Evolutionary conservation across 1,140 invertebrate species (phyloP).

Genomic region (Magallana angulata): DNA sequence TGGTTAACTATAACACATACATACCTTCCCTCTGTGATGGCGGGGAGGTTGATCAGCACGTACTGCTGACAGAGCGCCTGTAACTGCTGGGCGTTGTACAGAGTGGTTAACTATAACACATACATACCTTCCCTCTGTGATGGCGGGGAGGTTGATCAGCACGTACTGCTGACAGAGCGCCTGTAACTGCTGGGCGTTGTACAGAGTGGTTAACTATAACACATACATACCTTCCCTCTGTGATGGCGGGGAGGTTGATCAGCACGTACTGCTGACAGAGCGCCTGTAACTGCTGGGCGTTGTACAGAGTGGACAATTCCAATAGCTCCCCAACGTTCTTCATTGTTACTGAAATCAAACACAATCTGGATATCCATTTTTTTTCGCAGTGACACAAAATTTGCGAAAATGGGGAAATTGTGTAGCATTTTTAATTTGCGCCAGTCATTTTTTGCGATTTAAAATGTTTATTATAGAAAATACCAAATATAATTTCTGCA

Average conservation of each 20-base stretch:
- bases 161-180: conserved; percentile 86
- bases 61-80: conserved; percentile 86
- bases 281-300: conserved; percentile 84
- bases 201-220: conserved; percentile 75
- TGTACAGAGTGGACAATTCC: conserved; percentile 83
- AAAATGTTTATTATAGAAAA: too few species aligned
- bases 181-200: conserved; percentile 85
- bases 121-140: conserved; percentile 84
- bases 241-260: conserved; percentile 84
- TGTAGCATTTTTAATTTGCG: too few species aligned
- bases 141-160: conserved; percentile 83
- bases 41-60: conserved; percentile 85
- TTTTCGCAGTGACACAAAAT: too few species aligned
- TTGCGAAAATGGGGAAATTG: too few species aligned
- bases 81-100: conserved; percentile 84
- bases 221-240: conserved; percentile 82
- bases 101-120: conserved; percentile 69
- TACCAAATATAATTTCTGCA: too few species aligned
- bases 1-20: conserved; percentile 64
- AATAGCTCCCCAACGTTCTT: conserved; percentile 86
- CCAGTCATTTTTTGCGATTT: too few species aligned
- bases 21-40: conserved; percentile 84
- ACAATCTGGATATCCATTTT: background rate
- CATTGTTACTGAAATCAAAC: conserved; percentile 81
- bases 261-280: conserved; percentile 87